These are phyloP conservation scores for Lysandra bellargus DNA, from an alignment of 2,888 invertebrate species.

Conservation along the genomic window DNA sequence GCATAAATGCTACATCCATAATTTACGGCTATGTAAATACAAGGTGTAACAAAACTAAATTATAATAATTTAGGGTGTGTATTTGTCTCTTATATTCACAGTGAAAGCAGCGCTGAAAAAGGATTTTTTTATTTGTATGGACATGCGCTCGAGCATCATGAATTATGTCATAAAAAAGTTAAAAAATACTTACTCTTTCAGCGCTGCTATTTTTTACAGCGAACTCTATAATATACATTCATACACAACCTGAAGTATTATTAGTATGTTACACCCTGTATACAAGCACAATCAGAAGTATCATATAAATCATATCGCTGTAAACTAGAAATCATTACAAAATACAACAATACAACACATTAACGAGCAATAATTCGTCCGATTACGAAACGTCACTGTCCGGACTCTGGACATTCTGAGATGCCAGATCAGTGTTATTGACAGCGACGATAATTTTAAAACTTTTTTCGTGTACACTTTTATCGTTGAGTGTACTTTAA, in stretches of 20 bases:
- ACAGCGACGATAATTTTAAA: constrained; percentile 65
- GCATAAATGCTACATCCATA: background rate
- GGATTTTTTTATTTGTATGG: too few species aligned
- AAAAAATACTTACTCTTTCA: too few species aligned
- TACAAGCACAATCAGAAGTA: background rate
- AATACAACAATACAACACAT: constrained; percentile 63
- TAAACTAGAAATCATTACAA: constrained; percentile 64
- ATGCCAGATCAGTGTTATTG: constrained; percentile 66
- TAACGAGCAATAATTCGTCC: constrained; percentile 70
- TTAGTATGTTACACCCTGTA: background rate
- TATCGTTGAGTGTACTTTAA: constrained; percentile 54
- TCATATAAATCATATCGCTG: constrained; percentile 38
- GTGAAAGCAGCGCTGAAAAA: too few species aligned
- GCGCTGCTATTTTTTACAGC: too few species aligned
- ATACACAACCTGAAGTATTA: too few species aligned
- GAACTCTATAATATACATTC: too few species aligned
- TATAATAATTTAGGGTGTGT: too few species aligned
- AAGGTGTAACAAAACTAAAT: too few species aligned
- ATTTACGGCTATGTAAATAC: background rate
- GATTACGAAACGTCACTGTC: constrained; percentile 64
- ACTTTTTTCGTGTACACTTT: constrained; percentile 66
- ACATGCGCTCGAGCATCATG: too few species aligned
- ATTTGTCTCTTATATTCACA: too few species aligned
- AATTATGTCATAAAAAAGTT: too few species aligned
- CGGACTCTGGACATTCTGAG: constrained; percentile 57